Evolutionary conservation across 2,888 invertebrate species (phyloP), one percentile per base, ranked within the genome.

Genomic region (Andrena chrysosceles): DNA sequence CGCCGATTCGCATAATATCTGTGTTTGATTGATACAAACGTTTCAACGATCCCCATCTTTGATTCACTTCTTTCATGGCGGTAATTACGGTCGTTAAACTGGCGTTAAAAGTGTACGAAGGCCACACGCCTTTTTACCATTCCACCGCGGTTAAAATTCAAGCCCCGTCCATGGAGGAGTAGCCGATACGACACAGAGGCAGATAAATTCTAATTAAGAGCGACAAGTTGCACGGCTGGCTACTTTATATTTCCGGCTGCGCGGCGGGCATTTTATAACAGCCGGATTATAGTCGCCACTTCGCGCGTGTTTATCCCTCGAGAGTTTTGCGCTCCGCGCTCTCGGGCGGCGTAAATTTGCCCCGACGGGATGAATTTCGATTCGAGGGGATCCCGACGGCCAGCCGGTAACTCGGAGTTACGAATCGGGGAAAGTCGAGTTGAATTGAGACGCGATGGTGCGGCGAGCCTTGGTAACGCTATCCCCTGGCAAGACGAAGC

Each of bases 171-270:
- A 5, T 31, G 66, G 56, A 64, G 60, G 62, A 71, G 79, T 49
- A 74, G 56, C 64, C 75, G 81, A 82, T 75, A 62, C 82, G 81
- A 69, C 74, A 59, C 63, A 59, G 63, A 60, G 70, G 35, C 59
- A 88, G 77, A 87, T 87, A 88, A 87, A 88, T 87, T 86, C 80
- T 83, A 88, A 87, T 87, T 87, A 87, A 88, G 72, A 85, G 69
- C 80, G 86, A 88, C 88, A 85, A 81, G 81, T 68, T 71, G 56
- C 71, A 59, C 62, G 59, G 69, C 62, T 42, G 81, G 72, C 68
- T 85, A 83, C 74, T 87, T 87, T 86, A 87, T 87, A 87, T 88
- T 88, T 87, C 87, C 88, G 88, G 84, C 67, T 60, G 49, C 29
- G 52, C 73, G 31, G 48, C 35, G 35, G 72, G 56, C 62, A 63